Conservation (phyloP, 2,113 vertebrate species). For the Gila orcuttii region DNA sequence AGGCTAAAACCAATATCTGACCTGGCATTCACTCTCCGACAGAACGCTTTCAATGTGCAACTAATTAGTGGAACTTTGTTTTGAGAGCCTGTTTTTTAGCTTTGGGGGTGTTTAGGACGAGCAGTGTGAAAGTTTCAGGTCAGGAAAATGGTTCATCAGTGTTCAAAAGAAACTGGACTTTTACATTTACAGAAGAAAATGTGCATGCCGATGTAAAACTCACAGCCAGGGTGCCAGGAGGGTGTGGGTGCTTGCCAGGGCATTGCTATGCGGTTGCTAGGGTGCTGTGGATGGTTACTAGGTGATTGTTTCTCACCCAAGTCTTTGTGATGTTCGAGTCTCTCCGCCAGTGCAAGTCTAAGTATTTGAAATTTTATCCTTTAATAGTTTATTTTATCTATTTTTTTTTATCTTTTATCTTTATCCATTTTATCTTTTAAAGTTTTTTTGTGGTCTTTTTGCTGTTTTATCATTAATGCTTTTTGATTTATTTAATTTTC, state of each 20-base stretch:
- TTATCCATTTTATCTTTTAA: too few species aligned
- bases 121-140: slow-evolving; percentile 15
- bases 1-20: slow-evolving; percentile 33
- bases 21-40: slow-evolving; percentile 2
- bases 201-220: neutral
- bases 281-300: neutral
- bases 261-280: neutral
- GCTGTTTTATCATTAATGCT: too few species aligned
- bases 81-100: slow-evolving; percentile 36
- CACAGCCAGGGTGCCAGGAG: neutral
- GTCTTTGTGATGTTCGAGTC: neutral
- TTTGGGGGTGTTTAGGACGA: slow-evolving; percentile 15
- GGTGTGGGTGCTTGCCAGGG: neutral
- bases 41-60: neutral
- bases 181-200: neutral
- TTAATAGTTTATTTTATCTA: neutral
- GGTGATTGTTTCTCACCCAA: neutral
- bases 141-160: slow-evolving; percentile 26
- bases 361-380: neutral
- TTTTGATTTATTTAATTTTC: neutral
- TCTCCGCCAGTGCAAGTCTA: neutral
- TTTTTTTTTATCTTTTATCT: neutral
- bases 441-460: too few species aligned
- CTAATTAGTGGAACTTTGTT: slow-evolving; percentile 55
- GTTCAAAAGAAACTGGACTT: slow-evolving; percentile 44